These are phyloP conservation scores for Xiphias gladius DNA, from an alignment of 2,113 vertebrate genomes.

Conservation along the genomic window DNA sequence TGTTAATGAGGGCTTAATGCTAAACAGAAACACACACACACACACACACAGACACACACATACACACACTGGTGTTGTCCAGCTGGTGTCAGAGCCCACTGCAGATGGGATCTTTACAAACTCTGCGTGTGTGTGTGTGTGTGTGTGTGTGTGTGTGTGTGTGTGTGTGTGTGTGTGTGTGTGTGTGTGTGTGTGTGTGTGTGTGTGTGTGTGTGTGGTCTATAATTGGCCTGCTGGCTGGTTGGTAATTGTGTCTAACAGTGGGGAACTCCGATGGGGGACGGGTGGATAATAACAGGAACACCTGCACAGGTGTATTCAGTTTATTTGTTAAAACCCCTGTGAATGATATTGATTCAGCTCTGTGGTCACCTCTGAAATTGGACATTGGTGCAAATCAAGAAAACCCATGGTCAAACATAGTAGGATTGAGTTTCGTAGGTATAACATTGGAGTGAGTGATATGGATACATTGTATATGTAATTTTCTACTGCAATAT, in stretches of 20 bases:
- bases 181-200: constrained; percentile 11
- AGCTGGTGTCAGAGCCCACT: constrained; percentile 49
- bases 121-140: background rate
- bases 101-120: constrained; percentile 40
- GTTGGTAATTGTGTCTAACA: constrained; percentile 4
- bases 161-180: background rate
- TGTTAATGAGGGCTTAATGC: constrained; percentile 61
- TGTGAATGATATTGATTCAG: background rate
- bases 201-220: background rate
- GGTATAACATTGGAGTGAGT: background rate
- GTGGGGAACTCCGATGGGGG: background rate
- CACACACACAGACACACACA: background rate
- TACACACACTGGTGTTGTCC: constrained; percentile 25
- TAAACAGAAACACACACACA: constrained; percentile 20
- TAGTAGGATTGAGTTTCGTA: background rate
- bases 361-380: background rate
- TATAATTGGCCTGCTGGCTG: background rate
- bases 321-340: background rate
- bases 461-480: background rate
- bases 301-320: background rate
- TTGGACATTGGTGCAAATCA: background rate
- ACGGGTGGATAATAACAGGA: background rate
- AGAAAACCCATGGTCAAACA: background rate
- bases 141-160: background rate
- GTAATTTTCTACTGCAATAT: background rate